A percentile compares a stretch with the other conserved stretches of the same genome.
phyloP scores from a whole-genome alignment of 2,888 invertebrate genomes.

The Lycia hirtaria region DNA sequence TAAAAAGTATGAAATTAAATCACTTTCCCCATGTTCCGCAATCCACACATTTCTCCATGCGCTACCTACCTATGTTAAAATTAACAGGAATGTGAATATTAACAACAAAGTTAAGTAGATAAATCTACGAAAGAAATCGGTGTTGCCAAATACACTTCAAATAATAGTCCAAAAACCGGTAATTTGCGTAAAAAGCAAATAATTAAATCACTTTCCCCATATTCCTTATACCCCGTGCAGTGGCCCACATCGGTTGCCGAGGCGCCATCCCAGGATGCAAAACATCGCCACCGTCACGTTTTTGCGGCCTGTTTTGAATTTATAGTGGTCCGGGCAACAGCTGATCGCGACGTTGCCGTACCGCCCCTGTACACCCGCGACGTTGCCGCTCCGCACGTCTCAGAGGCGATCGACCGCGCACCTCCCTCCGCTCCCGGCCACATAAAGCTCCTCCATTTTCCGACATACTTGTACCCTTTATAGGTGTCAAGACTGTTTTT shows the following conservation, averaged over 20 bases:
- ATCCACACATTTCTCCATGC: too few relatives aligned
- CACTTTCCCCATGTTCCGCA: too few relatives aligned
- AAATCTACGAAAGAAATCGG: too few relatives aligned
- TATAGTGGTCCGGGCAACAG: slow-evolving; percentile 72
- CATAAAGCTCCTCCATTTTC: slow-evolving; percentile 65
- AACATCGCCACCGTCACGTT: slow-evolving; percentile 56
- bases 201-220: slow-evolving; percentile 34
- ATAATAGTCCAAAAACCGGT: background rate
- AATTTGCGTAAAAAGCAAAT: slow-evolving; percentile 7
- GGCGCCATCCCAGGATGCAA: slow-evolving; percentile 41
- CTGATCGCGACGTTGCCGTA: slow-evolving; percentile 77
- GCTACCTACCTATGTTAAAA: too few relatives aligned
- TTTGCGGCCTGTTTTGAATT: slow-evolving; percentile 78
- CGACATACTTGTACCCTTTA: slow-evolving; percentile 50
- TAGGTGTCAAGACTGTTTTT: slow-evolving; percentile 45
- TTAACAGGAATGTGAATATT: too few relatives aligned
- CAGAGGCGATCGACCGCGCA: slow-evolving; percentile 78
- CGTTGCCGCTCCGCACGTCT: slow-evolving; percentile 66
- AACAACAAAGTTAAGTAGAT: too few relatives aligned
- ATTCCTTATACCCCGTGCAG: slow-evolving; percentile 12
- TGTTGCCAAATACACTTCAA: too few relatives aligned
- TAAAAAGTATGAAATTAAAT: too few relatives aligned
- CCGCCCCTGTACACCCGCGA: slow-evolving; percentile 59
- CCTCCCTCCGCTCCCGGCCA: slow-evolving; percentile 54
- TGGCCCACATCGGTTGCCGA: slow-evolving; percentile 51